Evolutionary conservation across 2,113 vertebrate species (phyloP).

Genomic region (Nansenia antarctica): DNA sequence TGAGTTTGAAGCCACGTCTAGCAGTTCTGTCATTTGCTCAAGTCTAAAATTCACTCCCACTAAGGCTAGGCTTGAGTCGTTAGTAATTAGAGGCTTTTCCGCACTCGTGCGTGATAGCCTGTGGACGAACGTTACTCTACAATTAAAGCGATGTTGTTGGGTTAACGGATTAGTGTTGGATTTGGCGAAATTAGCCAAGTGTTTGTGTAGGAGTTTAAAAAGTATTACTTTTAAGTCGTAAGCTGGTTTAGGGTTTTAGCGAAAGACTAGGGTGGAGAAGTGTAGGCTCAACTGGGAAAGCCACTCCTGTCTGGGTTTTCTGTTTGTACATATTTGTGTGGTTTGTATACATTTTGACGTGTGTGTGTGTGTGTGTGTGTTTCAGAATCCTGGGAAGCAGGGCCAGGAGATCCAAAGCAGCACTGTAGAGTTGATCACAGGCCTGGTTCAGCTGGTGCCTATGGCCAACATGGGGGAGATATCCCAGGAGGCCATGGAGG

Average conservation of each 20-base stretch:
- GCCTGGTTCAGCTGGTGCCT: constrained; percentile 91
- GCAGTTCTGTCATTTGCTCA: too few species aligned
- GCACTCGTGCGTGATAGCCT: background rate
- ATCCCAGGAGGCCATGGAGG: constrained; percentile 99
- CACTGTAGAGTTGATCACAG: constrained; percentile 92
- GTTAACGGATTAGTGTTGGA: background rate
- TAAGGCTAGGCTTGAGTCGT: too few species aligned
- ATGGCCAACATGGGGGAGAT: constrained; percentile 92
- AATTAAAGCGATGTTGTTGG: background rate
- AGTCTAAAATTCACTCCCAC: too few species aligned
- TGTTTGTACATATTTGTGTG: background rate
- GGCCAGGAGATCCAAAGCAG: constrained; percentile 92
- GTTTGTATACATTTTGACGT: background rate
- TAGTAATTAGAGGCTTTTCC: too few species aligned
- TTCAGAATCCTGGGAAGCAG: constrained; percentile 90
- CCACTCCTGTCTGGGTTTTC: background rate
- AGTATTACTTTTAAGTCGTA: too few species aligned
- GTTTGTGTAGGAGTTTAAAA: background rate
- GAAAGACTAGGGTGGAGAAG: too few species aligned
- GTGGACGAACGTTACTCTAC: background rate
- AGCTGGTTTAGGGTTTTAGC: background rate
- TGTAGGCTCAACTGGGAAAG: background rate
- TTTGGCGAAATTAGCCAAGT: background rate
- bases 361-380: constrained; percentile 8
- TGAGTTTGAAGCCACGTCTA: too few species aligned